Percentiles rank a stretch among this genome's conserved stretches.
Conservation (phyloP, 2,113 vertebrate genomes). For the Hylia prasina region DNA sequence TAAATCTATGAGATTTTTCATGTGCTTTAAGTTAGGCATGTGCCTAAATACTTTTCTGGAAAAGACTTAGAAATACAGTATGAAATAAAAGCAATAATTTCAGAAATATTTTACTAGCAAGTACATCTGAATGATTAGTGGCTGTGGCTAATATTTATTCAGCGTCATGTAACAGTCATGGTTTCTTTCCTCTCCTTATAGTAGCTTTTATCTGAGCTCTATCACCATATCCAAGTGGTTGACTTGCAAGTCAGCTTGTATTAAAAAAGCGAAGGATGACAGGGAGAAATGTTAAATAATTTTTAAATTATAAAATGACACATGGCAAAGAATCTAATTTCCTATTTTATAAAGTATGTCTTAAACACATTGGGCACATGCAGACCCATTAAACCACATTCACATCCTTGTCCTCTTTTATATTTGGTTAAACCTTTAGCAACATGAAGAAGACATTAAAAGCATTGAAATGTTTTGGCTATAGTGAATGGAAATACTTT, state of each 20-base stretch:
- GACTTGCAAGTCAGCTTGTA: neutral
- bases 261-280: neutral
- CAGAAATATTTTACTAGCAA: constrained; percentile 22
- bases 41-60: neutral
- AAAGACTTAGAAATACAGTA: neutral
- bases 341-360: neutral
- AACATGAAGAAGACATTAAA: neutral
- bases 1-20: neutral
- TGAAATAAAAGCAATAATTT: constrained; percentile 29
- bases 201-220: neutral
- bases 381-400: neutral
- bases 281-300: neutral
- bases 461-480: neutral
- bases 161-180: neutral
- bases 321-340: neutral
- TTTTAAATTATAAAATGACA: neutral
- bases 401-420: neutral
- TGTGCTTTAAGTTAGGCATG: neutral
- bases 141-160: constrained; percentile 16
- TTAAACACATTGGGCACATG: neutral
- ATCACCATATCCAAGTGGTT: neutral
- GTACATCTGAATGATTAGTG: constrained; percentile 21
- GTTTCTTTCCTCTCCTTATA: neutral
- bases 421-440: neutral
- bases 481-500: neutral